A percentile compares a stretch with the other conserved stretches of the same genome.
Conservation (phyloP, 1,140 invertebrate genomes). For the Drosophila sproati region DNA sequence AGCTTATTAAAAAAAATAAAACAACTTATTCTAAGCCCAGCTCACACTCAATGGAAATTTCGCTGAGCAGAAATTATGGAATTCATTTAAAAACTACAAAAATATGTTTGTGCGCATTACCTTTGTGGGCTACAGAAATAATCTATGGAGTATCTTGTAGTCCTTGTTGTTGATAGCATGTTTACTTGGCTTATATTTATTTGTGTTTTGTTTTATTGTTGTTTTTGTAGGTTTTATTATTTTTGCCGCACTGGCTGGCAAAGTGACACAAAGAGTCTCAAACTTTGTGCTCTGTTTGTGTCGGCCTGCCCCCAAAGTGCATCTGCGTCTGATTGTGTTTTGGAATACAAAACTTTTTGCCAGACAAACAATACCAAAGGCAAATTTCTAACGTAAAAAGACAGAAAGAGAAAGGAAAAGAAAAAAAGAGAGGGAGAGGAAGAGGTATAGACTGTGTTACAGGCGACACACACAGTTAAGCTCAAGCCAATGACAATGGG, state of each 20-base stretch:
- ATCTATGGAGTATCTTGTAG: constrained; percentile 1
- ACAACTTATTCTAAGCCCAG: too few relatives aligned
- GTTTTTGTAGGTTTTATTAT: background rate
- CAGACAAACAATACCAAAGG: constrained; percentile 46
- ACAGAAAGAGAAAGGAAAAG: background rate
- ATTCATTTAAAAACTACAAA: background rate
- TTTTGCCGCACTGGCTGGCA: constrained; percentile 29
- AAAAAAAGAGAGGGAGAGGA: constrained; percentile 4
- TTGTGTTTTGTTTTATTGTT: background rate
- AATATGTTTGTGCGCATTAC: constrained; percentile 7
- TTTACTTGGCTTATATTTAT: constrained; percentile 28
- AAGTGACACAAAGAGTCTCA: constrained; percentile 52
- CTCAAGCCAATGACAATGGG: constrained; percentile 57
- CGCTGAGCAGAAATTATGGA: too few relatives aligned
- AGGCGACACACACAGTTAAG: constrained; percentile 45
- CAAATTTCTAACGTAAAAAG: constrained; percentile 33
- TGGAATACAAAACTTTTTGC: constrained; percentile 73
- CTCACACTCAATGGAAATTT: too few relatives aligned
- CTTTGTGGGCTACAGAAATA: constrained; percentile 1
- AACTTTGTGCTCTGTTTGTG: constrained; percentile 53
- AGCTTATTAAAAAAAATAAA: too few relatives aligned
- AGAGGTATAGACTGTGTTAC: constrained; percentile 2
- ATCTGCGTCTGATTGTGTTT: constrained; percentile 77
- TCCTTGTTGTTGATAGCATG: constrained; percentile 20
- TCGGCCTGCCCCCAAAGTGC: constrained; percentile 52